Evolutionary conservation across 2,797 vertebrate species (phyloP), one percentile per base, ranked within the genome.

Genomic region (Acanthiza pusilla): DNA sequence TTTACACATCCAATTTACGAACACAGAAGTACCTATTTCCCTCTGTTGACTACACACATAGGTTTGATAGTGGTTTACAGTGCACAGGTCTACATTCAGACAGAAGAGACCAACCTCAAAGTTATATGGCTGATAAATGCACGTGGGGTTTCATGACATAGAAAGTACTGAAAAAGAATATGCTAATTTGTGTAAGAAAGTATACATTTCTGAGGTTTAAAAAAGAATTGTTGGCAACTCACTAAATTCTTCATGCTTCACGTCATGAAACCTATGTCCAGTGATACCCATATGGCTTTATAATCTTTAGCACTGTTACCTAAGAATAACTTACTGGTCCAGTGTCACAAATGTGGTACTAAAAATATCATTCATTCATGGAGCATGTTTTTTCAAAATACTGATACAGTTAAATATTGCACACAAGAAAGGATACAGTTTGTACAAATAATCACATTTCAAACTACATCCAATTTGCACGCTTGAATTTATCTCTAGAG

Each of bases 81-180:
- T 18, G 32, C 8, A 14, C 2, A 50, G 10, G 6, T 43, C 51
- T 40, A 32, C 16, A 47, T 5, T 81, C 47, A 83, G 10, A 54
- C 5, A 92, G 57, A 67, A 63, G 9, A 74, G 40, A 71, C 6
- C 9, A 78, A 4, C 5, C 15, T 57, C 5, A 1, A 63, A 91
- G 6, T 62, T 58, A 21, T 0, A 58, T 1, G 5, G 34, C 26
- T n/a, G 26, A 0, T 17, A 89, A 30, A 7, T 5, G 13, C 21
- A 47, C 0, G 0, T 4, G 19, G 16, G 10, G 30, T 75, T 75
- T 47, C 55, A 36, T 1, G 5, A 85, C 27, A 36, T 5, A 23
- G 26, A 55, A 81, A 55, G 26, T 48, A 85, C 3, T 43, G 20
- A 71, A 61, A 72, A 4, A 61, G 16, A 79, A 55, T 7, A 83